These are phyloP conservation scores for Sinella curviseta DNA, from an alignment of 1,140 invertebrate genomes.

Conservation along the genomic window DNA sequence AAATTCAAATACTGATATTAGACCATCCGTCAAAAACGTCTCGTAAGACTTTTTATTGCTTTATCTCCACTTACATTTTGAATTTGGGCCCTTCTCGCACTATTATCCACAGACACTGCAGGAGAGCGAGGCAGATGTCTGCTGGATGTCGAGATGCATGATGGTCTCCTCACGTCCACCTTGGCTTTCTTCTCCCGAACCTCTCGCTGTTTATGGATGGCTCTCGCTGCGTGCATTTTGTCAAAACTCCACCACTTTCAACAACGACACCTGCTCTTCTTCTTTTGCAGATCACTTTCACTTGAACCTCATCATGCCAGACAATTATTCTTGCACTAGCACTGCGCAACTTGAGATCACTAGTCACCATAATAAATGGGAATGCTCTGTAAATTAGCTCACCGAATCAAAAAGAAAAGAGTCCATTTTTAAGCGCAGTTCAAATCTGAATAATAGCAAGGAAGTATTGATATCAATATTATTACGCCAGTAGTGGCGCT, in stretches of 20 bases:
- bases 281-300: too few relatives aligned
- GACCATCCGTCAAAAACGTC: too few relatives aligned
- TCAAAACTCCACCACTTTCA: neutral
- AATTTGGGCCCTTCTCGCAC: too few relatives aligned
- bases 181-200: neutral
- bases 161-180: neutral
- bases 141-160: neutral
- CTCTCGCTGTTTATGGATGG: constrained; percentile 27
- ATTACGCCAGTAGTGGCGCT: too few relatives aligned
- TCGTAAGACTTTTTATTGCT: too few relatives aligned
- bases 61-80: too few relatives aligned
- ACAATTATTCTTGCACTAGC: neutral
- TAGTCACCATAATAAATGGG: neutral
- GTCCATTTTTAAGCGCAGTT: neutral
- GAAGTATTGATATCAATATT: too few relatives aligned
- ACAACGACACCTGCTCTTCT: neutral
- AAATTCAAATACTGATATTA: too few relatives aligned
- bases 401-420: neutral
- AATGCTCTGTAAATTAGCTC: neutral
- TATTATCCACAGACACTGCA: neutral
- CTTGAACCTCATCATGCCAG: neutral
- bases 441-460: neutral
- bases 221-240: constrained; percentile 33
- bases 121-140: neutral
- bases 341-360: neutral